Evolutionary conservation across 2,888 invertebrate genomes (phyloP), one percentile per base, ranked within the genome.

Genomic region (Limnephilus lunatus): DNA sequence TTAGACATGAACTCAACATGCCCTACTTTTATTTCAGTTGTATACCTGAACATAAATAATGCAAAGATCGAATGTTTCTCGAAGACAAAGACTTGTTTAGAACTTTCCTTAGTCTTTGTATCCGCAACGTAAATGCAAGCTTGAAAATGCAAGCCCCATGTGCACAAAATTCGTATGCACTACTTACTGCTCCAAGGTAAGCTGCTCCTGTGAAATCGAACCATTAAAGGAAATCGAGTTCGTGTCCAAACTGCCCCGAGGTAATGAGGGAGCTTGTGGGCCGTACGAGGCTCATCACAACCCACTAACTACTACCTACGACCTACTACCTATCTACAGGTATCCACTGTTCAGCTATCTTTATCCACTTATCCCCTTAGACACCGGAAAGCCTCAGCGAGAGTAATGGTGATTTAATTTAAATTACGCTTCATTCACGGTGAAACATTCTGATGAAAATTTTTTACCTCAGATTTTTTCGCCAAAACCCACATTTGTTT

Each of bases 191-290:
- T 85, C 44, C 30, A 86, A 68, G 86, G 30, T 30, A 48, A 86
- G 86, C 86, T 53, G 53, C 53, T 87, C 53, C 87, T 31, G 30
- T n/a, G 44, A 53, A 48, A 87, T 87, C 87, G 87, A 87, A 53
- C 87, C 15, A 87, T 87, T 30, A 87, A 87, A 53, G 87, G 44
- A 87, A 87, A 87, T 87, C 19, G 87, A 48, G 53, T 48, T 87
- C 87, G 87, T 87, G 53, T 87, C 87, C 53, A 87, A 48, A 48
- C 48, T 15, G 87, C 87, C 53, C 48, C 0, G 87, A 87, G 31
- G 53, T 53, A 48, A 68, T 12, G 48, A 48, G 87, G n/a, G 19
- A 87, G 48, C 39, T 53, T 31, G 87, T 68, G 48, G 53, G 53
- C 53, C 12, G 31, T 53, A 19, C 32, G 48, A 31, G 53, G 68